Conservation (phyloP, 2,113 vertebrate species). For the Trematocara nigrifrons region DNA sequence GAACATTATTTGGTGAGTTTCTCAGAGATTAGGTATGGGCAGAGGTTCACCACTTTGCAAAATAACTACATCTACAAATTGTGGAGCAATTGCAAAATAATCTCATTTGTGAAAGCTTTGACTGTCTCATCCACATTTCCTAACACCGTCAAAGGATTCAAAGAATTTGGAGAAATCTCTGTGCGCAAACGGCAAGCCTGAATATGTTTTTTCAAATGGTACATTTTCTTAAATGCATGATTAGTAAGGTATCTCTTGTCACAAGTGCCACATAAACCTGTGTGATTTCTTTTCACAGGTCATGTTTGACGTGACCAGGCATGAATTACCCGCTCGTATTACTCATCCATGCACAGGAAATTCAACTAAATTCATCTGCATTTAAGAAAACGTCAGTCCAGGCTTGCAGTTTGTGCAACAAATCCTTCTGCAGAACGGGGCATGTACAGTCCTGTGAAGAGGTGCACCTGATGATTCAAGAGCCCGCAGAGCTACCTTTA, state of each 20-base stretch:
- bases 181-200: fast-evolving
- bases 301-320: background rate
- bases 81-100: background rate
- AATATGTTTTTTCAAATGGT: background rate
- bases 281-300: background rate
- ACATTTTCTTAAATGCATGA: background rate
- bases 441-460: background rate
- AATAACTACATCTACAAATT: background rate
- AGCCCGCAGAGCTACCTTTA: background rate
- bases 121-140: background rate
- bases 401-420: background rate
- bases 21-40: background rate
- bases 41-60: background rate
- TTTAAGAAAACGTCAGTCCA: background rate
- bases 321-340: background rate
- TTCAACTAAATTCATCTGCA: background rate
- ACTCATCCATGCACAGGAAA: background rate
- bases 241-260: background rate
- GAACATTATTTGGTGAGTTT: background rate
- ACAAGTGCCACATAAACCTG: background rate
- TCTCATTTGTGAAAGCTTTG: background rate
- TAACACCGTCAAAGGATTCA: background rate
- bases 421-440: background rate
- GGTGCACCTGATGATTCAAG: background rate
- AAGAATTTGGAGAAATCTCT: background rate